Conservation (phyloP, 2,888 invertebrate species). For the Notocelia uddmanniana region DNA sequence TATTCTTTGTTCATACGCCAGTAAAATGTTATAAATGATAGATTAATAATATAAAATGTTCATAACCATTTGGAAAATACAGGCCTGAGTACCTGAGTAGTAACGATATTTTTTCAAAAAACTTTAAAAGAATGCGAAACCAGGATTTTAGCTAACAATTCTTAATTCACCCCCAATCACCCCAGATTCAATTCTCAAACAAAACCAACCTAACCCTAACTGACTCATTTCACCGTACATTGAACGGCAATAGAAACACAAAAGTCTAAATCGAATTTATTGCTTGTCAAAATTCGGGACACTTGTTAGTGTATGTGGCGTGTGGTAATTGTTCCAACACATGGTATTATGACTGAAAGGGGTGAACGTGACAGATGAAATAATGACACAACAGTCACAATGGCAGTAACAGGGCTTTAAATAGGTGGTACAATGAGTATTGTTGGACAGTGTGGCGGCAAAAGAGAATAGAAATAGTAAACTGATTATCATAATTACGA, state of each 20-base stretch:
- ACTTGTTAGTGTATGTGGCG: slow-evolving; percentile 70
- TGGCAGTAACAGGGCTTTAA: slow-evolving; percentile 41
- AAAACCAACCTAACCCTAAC: slow-evolving; percentile 59
- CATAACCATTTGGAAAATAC: no score
- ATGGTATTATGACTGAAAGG: slow-evolving; percentile 74
- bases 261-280: slow-evolving; percentile 79
- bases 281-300: slow-evolving; percentile 76
- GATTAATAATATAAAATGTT: no score
- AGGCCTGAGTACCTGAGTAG: no score
- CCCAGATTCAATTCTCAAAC: slow-evolving; percentile 40
- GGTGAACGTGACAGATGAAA: slow-evolving; percentile 63
- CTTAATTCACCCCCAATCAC: not conserved
- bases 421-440: slow-evolving; percentile 25
- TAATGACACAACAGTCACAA: slow-evolving; percentile 44
- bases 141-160: not conserved
- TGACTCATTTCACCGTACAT: slow-evolving; percentile 72
- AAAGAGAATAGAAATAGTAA: slow-evolving; percentile 17
- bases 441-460: slow-evolving; percentile 20
- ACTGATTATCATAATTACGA: slow-evolving; percentile 22
- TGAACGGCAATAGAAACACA: slow-evolving; percentile 69
- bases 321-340: slow-evolving; percentile 79
- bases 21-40: no score
- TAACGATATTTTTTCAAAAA: no score
- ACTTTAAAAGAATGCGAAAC: not conserved
- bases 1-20: no score